Base-by-base conservation (phyloP, 2,888 invertebrate genomes). In the Mythimna lalbum region DNA sequence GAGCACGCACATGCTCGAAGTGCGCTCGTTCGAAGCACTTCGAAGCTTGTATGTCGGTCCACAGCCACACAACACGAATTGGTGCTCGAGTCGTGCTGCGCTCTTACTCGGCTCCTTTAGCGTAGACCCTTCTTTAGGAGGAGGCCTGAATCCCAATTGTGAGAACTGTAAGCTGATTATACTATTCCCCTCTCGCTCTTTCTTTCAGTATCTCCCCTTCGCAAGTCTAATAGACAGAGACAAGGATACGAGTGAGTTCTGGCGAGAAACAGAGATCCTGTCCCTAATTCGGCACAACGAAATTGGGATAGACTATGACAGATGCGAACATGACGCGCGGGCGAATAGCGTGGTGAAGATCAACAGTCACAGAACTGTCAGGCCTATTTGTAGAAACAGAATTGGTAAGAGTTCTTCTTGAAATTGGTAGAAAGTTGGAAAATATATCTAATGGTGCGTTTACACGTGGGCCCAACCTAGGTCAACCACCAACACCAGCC, bases 211-310 rank as follows among this genome's bases (percentile, higher is more conserved):
- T 69, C 89, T 95, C 1, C 93, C 94, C 2, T 94, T 95, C 77
- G 90, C 91, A 85, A 91, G 87, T 87, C 85, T 95, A 71, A 89
- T 94, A 78, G 92, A 92, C 65, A 88, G 88, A 55, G 84, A 89
- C 50, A 90, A 90, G 69, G 95, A 95, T 72, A 95, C 93, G 1
- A 94, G 94, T 76, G 95, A 95, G 73, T 95, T 91, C 73, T 95
- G 95, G 95, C 90, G 95, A 2, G 94, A 94, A 78, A 94, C 95
- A 0, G 95, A 95, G 77, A 93, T 95, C 27, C 78, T 95, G 9
- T 90, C 93, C 0, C 83, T 95, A 6, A 89, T 95, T 0, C 84
- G 90, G 4, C 87, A 86, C 27, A 90, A 90, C 23, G 92, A 92
- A 60, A 73, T 77, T 5, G 88, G 87, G 1, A 91, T 93, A 65